Base-by-base conservation (phyloP, 1,140 invertebrate genomes). In the Platyscapa corneri region DNA sequence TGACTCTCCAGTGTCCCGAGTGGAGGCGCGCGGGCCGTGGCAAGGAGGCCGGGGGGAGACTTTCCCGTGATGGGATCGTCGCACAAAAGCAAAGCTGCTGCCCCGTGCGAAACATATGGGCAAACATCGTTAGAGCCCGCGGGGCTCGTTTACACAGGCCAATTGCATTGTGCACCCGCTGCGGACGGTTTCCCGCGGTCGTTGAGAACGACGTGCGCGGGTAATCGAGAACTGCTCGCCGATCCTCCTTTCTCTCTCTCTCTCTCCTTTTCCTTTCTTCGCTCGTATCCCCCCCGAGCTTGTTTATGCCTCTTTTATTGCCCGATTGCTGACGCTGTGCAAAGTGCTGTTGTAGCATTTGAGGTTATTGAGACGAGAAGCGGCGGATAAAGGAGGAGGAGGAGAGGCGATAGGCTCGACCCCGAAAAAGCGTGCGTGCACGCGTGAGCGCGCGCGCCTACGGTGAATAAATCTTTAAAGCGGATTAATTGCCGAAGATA, bases 41-140 rank as follows among this genome's bases (percentile, higher is more conserved):
- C 8, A 53, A 46, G 16, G 16, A 2, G 49, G 49, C 18, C 49
- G 49, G 3, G 14, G 65, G 65, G n/a, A n/a, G n/a, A n/a, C n/a
- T n/a, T 16, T 16, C 32, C 16, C 67, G 14, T 53, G 12, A 14
- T 32, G 1, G 20, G 20, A 39, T 39, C 67, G 37, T 39, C 20
- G 16, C 67, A 1, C 67, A 39, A 39, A 39, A 39, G 20, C 23
- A 16, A 72, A 72, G 56, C 30, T 53, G n/a, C n/a, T n/a, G 8
- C 49, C 49, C 49, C 12, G 16, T 18, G 49, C 16, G 46, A 81
- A 82, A 72, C 67, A 72, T 82, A 82, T 72, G 80, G 80, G 32
- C 65, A 82, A 72, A 82, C 65, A 72, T 37, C 20, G 32, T 34
- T 49, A 72, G 34, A 34, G 23, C 75, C 30, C 18, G 5, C n/a